Evolutionary conservation across 1,140 invertebrate genomes (phyloP), one percentile per base, ranked within the genome.

Genomic region (Drosophila varians): DNA sequence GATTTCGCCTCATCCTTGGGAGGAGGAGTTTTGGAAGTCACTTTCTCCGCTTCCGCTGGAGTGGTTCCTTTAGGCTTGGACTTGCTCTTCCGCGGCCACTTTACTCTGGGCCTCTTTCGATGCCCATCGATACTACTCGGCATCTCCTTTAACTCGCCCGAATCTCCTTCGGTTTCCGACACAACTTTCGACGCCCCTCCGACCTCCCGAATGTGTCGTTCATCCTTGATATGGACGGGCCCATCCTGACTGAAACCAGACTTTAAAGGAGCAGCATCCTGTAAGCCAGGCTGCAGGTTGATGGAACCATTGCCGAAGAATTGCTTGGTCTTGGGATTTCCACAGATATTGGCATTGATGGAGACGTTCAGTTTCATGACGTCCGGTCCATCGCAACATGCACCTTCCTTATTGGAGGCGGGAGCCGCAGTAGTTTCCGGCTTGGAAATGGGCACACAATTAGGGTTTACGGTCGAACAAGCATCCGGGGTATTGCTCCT

Each of bases 231-330:
- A 4, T 3, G n/a, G 6, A 47, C 0, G 9, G 38, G 18, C 5
- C 14, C 46, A 8, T 62, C 8, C 1, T 3, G 4, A 8, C 55
- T 54, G 36, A 0, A 45, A 56, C 5, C 21, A 5, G 0, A 40
- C 47, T 23, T 60, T 28, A 8, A 11, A 28, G 14, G 2, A 65
- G 9, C 19, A 3, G 0, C 3, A 3, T 47, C 42, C 11, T 36
- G 9, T 4, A 46, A 40, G 4, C 31, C 54, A 0, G 77, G 82
- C 19, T 55, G 38, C 28, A 90, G 12, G 12, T 57, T 70, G 8
- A 90, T 69, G 0, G 89, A 75, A 0, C 89, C 89, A 49, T 90
- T 90, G 19, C 89, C 84, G 31, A 43, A 75, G 52, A 79, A 74
- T 31, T 66, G 55, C n/a, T 87, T 90, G 0, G 77, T 72, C 25